These are phyloP conservation scores for Dynastes tityus DNA, from an alignment of 2,888 invertebrate species.

Conservation along the genomic window DNA sequence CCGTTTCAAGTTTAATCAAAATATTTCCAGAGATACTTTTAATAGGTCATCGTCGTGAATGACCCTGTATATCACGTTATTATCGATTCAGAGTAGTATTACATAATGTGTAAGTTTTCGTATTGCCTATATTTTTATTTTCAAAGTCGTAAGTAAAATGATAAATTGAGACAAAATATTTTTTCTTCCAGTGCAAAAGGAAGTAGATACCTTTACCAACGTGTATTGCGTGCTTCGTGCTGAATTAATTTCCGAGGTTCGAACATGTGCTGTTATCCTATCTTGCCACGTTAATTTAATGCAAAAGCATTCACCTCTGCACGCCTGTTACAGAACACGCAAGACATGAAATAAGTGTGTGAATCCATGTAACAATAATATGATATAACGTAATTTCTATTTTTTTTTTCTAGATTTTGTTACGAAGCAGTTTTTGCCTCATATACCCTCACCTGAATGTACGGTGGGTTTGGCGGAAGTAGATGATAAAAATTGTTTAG, in stretches of 20 bases:
- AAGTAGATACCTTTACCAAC: neutral
- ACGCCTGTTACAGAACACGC: constrained; percentile 37
- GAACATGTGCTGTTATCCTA: constrained; percentile 28
- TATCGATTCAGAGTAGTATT: no score
- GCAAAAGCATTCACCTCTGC: constrained; percentile 33
- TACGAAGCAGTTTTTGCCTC: constrained; percentile 27
- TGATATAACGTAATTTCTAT: neutral
- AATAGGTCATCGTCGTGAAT: no score
- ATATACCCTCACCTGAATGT: constrained; percentile 42
- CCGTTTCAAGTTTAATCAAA: no score
- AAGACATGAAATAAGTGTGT: constrained; percentile 18
- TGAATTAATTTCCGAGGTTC: constrained; percentile 37
- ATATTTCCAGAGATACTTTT: no score
- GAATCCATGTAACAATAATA: neutral
- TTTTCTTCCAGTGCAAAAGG: neutral
- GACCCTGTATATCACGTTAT: no score
- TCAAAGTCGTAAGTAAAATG: no score
- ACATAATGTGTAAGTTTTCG: no score
- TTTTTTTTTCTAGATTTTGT: constrained; percentile 27
- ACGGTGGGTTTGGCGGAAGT: constrained; percentile 15
- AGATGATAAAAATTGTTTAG: constrained; percentile 31
- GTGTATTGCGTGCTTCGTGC: constrained; percentile 22
- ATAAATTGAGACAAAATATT: neutral
- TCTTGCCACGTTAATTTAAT: constrained; percentile 41
- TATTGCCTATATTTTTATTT: no score